These are phyloP conservation scores for Choristoneura rosaceana DNA, from an alignment of 2,888 invertebrate species.

Conservation along the genomic window DNA sequence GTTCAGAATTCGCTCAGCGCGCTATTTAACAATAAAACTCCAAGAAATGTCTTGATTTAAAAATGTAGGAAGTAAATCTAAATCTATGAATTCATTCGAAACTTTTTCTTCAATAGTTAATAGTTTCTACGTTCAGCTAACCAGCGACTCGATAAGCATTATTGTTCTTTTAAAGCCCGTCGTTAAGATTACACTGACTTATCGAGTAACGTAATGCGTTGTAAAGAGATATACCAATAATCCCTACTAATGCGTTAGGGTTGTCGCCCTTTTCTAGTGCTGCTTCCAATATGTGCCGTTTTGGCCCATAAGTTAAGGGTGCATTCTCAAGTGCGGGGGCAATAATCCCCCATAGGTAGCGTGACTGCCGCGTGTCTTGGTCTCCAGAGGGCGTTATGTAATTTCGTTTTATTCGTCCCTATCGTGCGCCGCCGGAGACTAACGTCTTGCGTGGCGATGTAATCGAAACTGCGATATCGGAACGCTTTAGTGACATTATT, in stretches of 20 bases:
- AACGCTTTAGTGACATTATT: conserved; percentile 45
- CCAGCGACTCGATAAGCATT: conserved; percentile 45
- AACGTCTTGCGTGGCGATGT: conserved; percentile 57
- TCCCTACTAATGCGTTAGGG: conserved; percentile 73
- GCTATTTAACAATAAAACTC: conserved; percentile 7
- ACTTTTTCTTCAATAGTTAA: conserved; percentile 25
- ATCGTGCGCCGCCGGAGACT: conserved; percentile 57
- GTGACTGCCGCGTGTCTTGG: conserved; percentile 69
- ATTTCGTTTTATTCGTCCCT: conserved; percentile 67
- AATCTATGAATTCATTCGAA: conserved; percentile 8
- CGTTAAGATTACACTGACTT: conserved; percentile 74
- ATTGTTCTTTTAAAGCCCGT: conserved; percentile 57
- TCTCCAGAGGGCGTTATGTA: conserved; percentile 68
- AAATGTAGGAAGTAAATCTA: conserved; percentile 19
- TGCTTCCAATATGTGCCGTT: conserved; percentile 63
- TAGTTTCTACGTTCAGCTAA: conserved; percentile 35
- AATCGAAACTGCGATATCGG: conserved; percentile 56
- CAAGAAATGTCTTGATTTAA: conserved; percentile 2
- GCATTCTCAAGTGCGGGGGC: conserved; percentile 75
- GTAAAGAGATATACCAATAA: conserved; percentile 79
- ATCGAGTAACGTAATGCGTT: conserved; percentile 72
- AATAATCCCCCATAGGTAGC: conserved; percentile 77
- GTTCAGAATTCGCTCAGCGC: conserved; percentile 28
- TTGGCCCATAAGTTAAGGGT: conserved; percentile 64
- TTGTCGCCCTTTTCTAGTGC: conserved; percentile 60